A percentile compares a stretch with the other conserved stretches of the same genome.
phyloP scores from a whole-genome alignment of 1,140 invertebrate species.

The Contarinia nasturtii region DNA sequence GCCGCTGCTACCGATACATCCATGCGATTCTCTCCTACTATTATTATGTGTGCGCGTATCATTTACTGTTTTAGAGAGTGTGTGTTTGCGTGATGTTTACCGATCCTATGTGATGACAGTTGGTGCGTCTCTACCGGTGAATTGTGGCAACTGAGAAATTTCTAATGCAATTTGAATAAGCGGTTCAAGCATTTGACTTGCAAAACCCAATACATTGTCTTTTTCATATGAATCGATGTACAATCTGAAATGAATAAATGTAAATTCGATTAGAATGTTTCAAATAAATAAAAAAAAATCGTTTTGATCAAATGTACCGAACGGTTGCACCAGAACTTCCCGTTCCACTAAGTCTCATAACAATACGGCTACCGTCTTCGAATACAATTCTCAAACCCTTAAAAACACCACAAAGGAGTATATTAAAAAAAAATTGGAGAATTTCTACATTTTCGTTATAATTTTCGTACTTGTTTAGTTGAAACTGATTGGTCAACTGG shows the following conservation, averaged over 20 bases:
- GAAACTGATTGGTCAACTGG: slow-evolving; percentile 82
- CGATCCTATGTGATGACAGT: slow-evolving; percentile 87
- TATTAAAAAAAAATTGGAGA: slow-evolving; percentile 4
- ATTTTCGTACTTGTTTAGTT: slow-evolving; percentile 61
- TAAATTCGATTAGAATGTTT: background rate
- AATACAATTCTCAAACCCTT: slow-evolving; percentile 88
- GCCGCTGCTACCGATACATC: no score
- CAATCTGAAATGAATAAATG: slow-evolving; percentile 31
- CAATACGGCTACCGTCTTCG: slow-evolving; percentile 79
- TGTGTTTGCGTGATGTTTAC: no score
- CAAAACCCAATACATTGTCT: slow-evolving; percentile 47
- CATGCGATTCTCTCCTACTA: no score
- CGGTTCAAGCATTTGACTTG: slow-evolving; percentile 74
- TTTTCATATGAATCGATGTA: slow-evolving; percentile 83
- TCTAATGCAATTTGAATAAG: slow-evolving; percentile 75
- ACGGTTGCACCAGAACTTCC: slow-evolving; percentile 95
- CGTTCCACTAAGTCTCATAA: slow-evolving; percentile 89
- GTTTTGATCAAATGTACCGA: slow-evolving; percentile 22
- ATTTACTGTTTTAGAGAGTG: no score
- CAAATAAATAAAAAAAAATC: background rate
- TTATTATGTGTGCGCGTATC: no score
- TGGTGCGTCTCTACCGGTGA: slow-evolving; percentile 73
- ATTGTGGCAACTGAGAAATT: slow-evolving; percentile 63
- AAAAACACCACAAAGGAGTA: no score
- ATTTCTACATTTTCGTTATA: background rate